phyloP scores from a whole-genome alignment of 1,140 invertebrate genomes.

The Zaprionus lachaisei region DNA sequence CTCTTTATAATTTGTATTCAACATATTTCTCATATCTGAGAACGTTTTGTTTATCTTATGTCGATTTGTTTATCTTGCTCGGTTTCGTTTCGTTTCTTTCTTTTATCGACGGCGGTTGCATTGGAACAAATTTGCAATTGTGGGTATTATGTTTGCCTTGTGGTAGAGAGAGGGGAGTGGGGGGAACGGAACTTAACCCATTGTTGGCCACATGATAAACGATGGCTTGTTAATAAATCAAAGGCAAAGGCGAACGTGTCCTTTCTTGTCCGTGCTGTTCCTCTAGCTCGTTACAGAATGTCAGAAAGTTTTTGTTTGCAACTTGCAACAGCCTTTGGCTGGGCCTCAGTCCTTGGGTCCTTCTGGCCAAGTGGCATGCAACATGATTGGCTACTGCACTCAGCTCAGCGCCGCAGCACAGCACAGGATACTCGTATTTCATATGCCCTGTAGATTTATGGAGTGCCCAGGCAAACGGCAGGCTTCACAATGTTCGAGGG shows the following conservation, averaged over 20 bases:
- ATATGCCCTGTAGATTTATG: slow-evolving; percentile 78
- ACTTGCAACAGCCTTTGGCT: slow-evolving; percentile 24
- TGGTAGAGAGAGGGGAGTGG: neutral
- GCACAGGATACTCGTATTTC: slow-evolving; percentile 77
- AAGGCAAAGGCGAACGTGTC: slow-evolving; percentile 47
- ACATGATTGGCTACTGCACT: slow-evolving; percentile 73
- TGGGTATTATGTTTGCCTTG: slow-evolving; percentile 10
- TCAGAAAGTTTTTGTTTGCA: slow-evolving; percentile 49
- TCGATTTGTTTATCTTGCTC: slow-evolving; percentile 29
- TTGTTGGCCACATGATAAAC: slow-evolving; percentile 78
- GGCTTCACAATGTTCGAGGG: neutral
- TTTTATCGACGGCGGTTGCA: slow-evolving; percentile 26
- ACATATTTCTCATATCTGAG: slow-evolving; percentile 16
- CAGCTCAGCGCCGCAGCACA: slow-evolving; percentile 40
- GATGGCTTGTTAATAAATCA: slow-evolving; percentile 80
- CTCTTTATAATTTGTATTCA: slow-evolving; percentile 13
- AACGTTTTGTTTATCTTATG: slow-evolving; percentile 27
- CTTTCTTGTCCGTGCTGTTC: slow-evolving; percentile 13
- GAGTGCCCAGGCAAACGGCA: slow-evolving; percentile 55
- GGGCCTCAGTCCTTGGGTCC: slow-evolving; percentile 8
- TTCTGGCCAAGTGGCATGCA: slow-evolving; percentile 49
- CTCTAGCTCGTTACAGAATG: slow-evolving; percentile 40
- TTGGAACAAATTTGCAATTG: slow-evolving; percentile 54
- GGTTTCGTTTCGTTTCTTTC: neutral
- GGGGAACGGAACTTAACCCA: slow-evolving; percentile 64